Base-by-base conservation (phyloP, 2,888 invertebrate species). In the Ornithoptera priamus region DNA sequence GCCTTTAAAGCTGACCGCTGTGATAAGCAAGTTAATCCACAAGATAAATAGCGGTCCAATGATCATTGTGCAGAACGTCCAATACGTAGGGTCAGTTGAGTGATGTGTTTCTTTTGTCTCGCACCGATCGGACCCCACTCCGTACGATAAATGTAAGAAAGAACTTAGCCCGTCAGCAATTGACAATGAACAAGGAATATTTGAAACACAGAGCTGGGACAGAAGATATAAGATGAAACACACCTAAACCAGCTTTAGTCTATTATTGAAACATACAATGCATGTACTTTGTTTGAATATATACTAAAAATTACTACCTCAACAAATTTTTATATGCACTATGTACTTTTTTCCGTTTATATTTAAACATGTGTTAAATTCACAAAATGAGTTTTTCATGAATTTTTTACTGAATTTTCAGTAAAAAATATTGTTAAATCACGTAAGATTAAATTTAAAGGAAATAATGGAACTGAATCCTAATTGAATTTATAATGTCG, bases 81-180 rank as follows among this genome's bases (percentile, higher is more conserved):
- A 81, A 78, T 77, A 74, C 74, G 74, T 70, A 72, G 77, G 82
- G 87, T 82, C 84, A 81, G 81, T 88, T 89, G 91, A 91, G 82
- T 88, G 90, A 92, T 92, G 90, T 80, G 88, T 80, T 90, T 91
- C 90, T 91, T 91, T 92, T 92, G 92, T 92, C 91, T 90, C 86
- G 81, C 80, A 76, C 75, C 78, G 75, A 75, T 75, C 76, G 75
- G 74, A 77, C 74, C 78, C 78, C 78, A 80, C 77, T 71, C 73
- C 71, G 67, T 76, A 74, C 85, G 88, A 90, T 89, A 67, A 70
- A 70, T 89, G 89, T 87, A 85, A 81, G 83, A 84, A 80, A 85
- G 81, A 80, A 85, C 79, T 77, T 75, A 74, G 76, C 82, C 79
- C 83, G 86, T 91, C 90, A 90, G 90, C 90, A 86, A 85, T 87